Evolutionary conservation across 2,888 invertebrate genomes (phyloP), one percentile per base, ranked within the genome.

Genomic region (Choreutis nemorana): DNA sequence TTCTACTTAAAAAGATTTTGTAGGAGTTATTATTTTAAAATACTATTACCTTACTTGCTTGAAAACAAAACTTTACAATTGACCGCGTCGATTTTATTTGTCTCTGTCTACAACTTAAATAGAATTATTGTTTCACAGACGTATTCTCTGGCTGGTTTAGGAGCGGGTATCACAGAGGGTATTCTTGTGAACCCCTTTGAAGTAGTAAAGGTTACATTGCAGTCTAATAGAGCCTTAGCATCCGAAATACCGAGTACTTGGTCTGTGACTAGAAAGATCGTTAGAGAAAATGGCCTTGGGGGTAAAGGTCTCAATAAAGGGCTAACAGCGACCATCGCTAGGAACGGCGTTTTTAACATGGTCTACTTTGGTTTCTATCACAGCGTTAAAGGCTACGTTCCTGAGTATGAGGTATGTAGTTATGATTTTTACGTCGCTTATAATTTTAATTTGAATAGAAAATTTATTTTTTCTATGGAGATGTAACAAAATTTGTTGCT

Each of bases 321-420:
- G 2, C 63, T 97, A 0, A 89, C 91, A 0, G 91, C 96, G 0
- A 97, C 96, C 1, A 85, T 96, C 50, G 87, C 88, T 4, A 83
- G 97, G 42, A 94, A 96, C 77, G 94, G 93, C 1, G 81, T 91
- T 3, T 97, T 95, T 61, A 97, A 97, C 61, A 91, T 90, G 86
- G 83, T 95, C 27, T 97, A 97, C 66, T 96, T 97, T 58, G 94
- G 97, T 18, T 92, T 96, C 59, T 97, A 97, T 63, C 94, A 96
- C 70, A 92, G 92, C 40, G 87, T 94, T 1, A 95, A 92, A 70
- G 88, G 86, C 27, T 75, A 68, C 42, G 53, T 90, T 30, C 89
- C 89, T 7, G 84, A 84, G 48, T 82, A 81, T 51, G 62, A 86
- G 63, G 87, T 86, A 50, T 55, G 58, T 48, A 23, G n/a, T n/a